These are phyloP conservation scores for Glyptemys insculpta DNA, from an alignment of 2,797 vertebrate species.

Conservation along the genomic window DNA sequence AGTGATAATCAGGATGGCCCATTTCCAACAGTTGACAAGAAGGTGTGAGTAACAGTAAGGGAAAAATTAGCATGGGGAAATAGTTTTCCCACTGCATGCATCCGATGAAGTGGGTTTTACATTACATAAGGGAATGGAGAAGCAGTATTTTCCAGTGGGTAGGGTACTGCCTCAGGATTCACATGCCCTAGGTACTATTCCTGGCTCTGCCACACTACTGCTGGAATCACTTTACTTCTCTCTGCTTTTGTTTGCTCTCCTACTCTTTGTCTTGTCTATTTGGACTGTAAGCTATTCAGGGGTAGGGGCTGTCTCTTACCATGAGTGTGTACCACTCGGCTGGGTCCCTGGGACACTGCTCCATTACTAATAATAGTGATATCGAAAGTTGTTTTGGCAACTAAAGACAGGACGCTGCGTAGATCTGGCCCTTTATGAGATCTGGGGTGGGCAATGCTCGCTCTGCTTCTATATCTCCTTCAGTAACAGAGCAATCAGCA, in stretches of 20 bases:
- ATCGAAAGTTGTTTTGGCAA: background rate
- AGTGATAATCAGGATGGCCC: too few relatives aligned
- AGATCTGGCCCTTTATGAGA: background rate
- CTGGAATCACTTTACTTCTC: background rate
- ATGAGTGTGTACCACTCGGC: background rate
- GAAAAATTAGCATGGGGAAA: too few relatives aligned
- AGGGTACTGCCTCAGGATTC: background rate
- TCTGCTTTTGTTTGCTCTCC: background rate
- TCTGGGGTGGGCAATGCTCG: background rate
- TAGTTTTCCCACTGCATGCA: too few relatives aligned
- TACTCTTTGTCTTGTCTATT: background rate
- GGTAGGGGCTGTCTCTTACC: background rate
- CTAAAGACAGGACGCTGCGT: background rate
- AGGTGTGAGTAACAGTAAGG: too few relatives aligned
- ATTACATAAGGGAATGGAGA: background rate
- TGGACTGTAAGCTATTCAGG: background rate
- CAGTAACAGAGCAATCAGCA: background rate
- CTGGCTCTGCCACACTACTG: background rate
- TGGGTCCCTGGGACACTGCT: background rate
- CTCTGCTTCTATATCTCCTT: background rate
- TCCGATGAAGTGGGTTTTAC: background rate
- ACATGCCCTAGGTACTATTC: background rate
- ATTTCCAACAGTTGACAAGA: too few relatives aligned
- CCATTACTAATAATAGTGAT: accelerated
- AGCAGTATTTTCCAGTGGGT: background rate